phyloP scores from a whole-genome alignment of 2,888 invertebrate genomes.

The Coelinius sp. region DNA sequence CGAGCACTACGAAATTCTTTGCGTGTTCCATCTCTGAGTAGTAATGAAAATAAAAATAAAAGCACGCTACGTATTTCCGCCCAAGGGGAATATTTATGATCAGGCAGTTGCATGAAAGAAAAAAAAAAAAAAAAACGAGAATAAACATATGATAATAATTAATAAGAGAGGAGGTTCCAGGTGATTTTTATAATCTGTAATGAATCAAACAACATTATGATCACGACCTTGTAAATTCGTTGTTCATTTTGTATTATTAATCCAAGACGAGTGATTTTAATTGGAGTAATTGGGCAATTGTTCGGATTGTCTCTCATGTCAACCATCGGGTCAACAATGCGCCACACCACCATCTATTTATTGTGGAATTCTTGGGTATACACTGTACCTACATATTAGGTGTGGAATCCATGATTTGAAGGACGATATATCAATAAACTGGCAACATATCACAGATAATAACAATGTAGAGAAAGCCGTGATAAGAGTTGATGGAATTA shows the following conservation, averaged over 20 bases:
- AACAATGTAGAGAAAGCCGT: background rate
- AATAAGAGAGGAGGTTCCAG: too few species aligned
- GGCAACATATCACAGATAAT: background rate
- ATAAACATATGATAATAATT: too few species aligned
- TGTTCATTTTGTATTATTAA: slow-evolving; percentile 34
- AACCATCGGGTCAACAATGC: slow-evolving; percentile 23
- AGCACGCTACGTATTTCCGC: slow-evolving; percentile 7
- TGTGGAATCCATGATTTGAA: too few species aligned
- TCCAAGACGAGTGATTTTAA: slow-evolving; percentile 50
- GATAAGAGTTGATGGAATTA: too few species aligned
- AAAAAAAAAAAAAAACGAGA: too few species aligned
- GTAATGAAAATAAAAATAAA: background rate
- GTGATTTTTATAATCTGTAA: too few species aligned
- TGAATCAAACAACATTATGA: too few species aligned
- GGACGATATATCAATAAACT: too few species aligned
- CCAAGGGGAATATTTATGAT: background rate
- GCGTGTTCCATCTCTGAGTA: background rate
- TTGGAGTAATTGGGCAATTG: slow-evolving; percentile 50
- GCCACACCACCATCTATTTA: background rate
- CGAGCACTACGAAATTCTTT: background rate
- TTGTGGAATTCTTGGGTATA: background rate
- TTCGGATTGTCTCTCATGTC: slow-evolving; percentile 41
- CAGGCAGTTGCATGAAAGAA: background rate
- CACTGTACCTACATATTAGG: too few species aligned
- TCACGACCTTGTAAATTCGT: slow-evolving; percentile 41